Conservation (phyloP, 2,888 invertebrate species). For the Pycnomerus fuliginosus region DNA sequence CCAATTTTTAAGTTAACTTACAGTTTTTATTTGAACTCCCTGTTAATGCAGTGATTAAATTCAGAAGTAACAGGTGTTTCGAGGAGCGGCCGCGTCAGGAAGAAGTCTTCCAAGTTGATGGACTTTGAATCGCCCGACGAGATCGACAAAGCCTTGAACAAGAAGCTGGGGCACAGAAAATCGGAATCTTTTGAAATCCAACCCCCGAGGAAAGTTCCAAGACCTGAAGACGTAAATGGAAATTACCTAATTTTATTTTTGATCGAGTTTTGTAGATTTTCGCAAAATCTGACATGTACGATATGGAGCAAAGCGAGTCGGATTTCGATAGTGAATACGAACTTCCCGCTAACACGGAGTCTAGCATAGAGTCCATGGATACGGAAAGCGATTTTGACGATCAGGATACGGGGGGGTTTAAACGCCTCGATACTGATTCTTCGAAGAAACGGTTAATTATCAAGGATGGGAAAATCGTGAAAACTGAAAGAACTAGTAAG, state of each 20-base stretch:
- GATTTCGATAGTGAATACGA: slow-evolving; percentile 50
- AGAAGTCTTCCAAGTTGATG: slow-evolving; percentile 91
- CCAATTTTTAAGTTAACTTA: slow-evolving; percentile 8
- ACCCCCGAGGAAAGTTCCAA: slow-evolving; percentile 28
- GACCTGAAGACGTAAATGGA: slow-evolving; percentile 36
- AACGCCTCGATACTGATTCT: slow-evolving; percentile 55
- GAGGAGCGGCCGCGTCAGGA: slow-evolving; percentile 85
- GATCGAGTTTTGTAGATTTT: slow-evolving; percentile 24
- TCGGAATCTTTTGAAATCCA: slow-evolving; percentile 32
- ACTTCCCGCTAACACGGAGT: slow-evolving; percentile 42
- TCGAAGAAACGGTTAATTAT: slow-evolving; percentile 73
- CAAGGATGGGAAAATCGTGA: slow-evolving; percentile 67
- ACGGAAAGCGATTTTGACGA: slow-evolving; percentile 48
- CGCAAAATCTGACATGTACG: slow-evolving; percentile 35
- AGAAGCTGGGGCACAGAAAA: slow-evolving; percentile 44
- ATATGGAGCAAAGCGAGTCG: slow-evolving; percentile 47
- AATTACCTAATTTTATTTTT: background rate
- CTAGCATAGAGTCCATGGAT: slow-evolving; percentile 45
- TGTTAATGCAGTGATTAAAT: slow-evolving; percentile 52
- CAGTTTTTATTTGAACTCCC: slow-evolving; percentile 11
- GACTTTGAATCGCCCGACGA: slow-evolving; percentile 93
- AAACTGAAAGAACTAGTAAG: no score
- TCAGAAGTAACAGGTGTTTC: slow-evolving; percentile 85
- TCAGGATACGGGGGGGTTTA: slow-evolving; percentile 54
- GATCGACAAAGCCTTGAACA: slow-evolving; percentile 64